Percentiles rank a stretch among this genome's conserved stretches.
These are phyloP conservation scores for Chymomyza costata DNA, from an alignment of 1,140 invertebrate species.

Conservation along the genomic window DNA sequence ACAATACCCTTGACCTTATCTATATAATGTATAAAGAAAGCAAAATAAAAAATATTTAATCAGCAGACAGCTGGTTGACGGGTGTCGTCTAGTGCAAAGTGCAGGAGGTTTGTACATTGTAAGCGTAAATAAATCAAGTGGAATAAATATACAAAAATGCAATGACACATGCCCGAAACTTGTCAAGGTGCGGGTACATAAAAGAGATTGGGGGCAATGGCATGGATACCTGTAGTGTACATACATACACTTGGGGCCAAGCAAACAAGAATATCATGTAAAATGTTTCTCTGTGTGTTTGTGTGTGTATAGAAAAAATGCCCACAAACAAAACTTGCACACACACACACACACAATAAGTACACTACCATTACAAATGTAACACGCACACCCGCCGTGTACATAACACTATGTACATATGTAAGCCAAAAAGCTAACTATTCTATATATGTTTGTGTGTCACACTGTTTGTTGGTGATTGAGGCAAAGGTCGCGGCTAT, in stretches of 20 bases:
- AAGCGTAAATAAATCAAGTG: conserved; percentile 36
- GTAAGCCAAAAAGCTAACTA: too few relatives aligned
- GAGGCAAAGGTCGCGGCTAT: conserved; percentile 64
- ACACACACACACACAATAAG: not conserved
- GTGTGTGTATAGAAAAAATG: too few relatives aligned
- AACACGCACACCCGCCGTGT: conserved; percentile 30
- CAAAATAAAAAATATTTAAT: too few relatives aligned
- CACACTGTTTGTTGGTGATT: conserved; percentile 60
- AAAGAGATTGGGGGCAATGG: conserved; percentile 1
- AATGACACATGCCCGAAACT: conserved; percentile 13
- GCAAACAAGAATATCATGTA: too few relatives aligned
- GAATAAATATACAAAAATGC: conserved; percentile 31
- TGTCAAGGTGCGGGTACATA: not conserved
- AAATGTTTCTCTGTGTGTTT: too few relatives aligned
- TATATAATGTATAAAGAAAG: too few relatives aligned
- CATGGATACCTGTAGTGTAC: conserved; percentile 31
- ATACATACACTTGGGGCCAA: conserved; percentile 20
- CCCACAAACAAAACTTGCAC: conserved; percentile 28
- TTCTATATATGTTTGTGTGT: conserved; percentile 41
- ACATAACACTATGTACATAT: not conserved
- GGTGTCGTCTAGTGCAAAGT: too few relatives aligned
- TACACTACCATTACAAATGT: too few relatives aligned
- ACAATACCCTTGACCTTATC: too few relatives aligned
- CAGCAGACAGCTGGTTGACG: too few relatives aligned
- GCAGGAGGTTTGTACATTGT: too few relatives aligned